Base-by-base conservation (phyloP, 2,113 vertebrate species). In the Phalacrocorax aristotelis region DNA sequence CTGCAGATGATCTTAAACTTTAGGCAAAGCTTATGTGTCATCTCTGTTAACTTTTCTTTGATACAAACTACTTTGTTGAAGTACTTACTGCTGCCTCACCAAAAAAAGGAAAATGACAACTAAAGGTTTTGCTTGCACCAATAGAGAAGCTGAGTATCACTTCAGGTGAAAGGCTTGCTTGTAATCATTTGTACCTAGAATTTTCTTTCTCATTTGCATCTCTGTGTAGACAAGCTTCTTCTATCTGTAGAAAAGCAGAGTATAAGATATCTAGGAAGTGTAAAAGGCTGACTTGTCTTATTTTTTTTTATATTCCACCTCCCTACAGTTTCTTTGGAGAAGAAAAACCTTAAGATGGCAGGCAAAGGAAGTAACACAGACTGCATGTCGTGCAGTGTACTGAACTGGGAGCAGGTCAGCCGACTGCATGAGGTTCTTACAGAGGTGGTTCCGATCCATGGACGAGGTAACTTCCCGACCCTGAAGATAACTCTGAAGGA, bases 401-500 rank as follows among this genome's bases (percentile, higher is more conserved):
- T 99, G 92, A 99, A 96, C 97, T 99, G 99, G 99, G 99, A 99
- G 71, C 99, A 99, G 98, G 99, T 99, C 94, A 98, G 97, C 96
- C 98, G 99, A 21, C 98, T 99, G 93, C 98, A 99, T 2, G 98
- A 99, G 25, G 99, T 99, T 76, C 98, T 99, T 57, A 99, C 98
- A 0, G 99, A 99, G 92, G 98, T 98, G 2, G 99, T 99, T 5
- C 99, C 98, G 0, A 98, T 99, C 84, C 99, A 99, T 0, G 99
- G 99, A 4, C 98, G 99, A 20, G 99, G 99, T 52, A 99, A 99
- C 98, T 99, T 99, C 92, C 99, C 99, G 0, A 99, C 99, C 1
- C 89, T 99, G 95, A 98, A 99, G 98, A 98, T 99, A 60, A 98
- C 98, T 2, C 98, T 99, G 89, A 99, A 98, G 95, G 99, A 99